Percentiles rank a stretch among this genome's conserved stretches.
These are phyloP conservation scores for Microchrysa polita DNA, from an alignment of 2,888 invertebrate species.

Conservation along the genomic window DNA sequence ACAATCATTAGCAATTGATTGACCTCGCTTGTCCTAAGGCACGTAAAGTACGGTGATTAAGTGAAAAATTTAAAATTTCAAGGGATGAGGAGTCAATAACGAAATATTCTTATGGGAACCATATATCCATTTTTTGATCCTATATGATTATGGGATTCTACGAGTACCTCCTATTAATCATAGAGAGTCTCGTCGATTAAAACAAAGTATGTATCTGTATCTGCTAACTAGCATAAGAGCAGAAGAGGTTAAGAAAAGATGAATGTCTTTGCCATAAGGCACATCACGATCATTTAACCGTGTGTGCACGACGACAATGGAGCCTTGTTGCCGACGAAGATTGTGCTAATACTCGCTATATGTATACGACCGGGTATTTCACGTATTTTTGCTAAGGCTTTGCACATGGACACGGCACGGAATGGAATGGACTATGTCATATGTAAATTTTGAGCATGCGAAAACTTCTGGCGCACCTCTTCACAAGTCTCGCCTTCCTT, in stretches of 20 bases:
- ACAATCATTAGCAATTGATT: no score
- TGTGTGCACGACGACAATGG: slow-evolving; percentile 12
- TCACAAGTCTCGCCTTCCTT: neutral
- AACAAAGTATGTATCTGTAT: neutral
- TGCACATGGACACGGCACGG: no score
- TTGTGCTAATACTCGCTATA: no score
- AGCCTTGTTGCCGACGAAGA: neutral
- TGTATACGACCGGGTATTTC: neutral
- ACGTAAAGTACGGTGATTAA: no score
- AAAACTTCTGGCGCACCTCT: neutral
- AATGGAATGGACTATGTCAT: neutral
- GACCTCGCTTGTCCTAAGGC: no score
- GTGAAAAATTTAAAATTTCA: no score
- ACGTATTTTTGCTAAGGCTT: neutral
- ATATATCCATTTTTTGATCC: no score
- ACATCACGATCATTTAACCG: slow-evolving; percentile 17
- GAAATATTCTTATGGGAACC: no score
- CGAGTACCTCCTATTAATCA: no score
- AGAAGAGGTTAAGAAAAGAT: slow-evolving; percentile 3
- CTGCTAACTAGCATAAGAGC: neutral
- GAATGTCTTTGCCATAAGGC: slow-evolving; percentile 18
- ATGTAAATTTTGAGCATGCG: slow-evolving; percentile 3
- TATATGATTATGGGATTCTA: no score
- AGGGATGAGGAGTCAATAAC: no score
- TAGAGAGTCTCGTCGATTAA: no score